These are phyloP conservation scores for Hyposoter didymator DNA, from an alignment of 2,888 invertebrate species.

Conservation along the genomic window DNA sequence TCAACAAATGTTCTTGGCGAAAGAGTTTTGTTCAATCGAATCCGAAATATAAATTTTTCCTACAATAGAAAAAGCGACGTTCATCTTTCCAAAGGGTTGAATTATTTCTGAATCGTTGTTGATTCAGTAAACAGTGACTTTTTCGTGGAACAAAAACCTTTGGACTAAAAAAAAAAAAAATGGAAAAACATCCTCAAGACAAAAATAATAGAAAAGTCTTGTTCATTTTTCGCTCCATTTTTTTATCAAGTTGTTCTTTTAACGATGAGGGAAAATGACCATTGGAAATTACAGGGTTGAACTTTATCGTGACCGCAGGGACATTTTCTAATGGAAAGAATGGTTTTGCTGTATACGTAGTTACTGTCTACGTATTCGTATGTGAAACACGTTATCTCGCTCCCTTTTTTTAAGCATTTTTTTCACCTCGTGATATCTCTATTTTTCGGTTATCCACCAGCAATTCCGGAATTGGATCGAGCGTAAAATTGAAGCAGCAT, in stretches of 20 bases:
- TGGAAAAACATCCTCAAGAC: neutral
- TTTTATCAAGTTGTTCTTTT: neutral
- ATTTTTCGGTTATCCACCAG: conserved; percentile 63
- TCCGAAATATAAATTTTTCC: neutral
- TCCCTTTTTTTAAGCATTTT: conserved; percentile 12
- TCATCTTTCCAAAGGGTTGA: neutral
- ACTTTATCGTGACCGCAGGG: conserved; percentile 56
- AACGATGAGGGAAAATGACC: neutral
- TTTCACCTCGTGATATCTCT: conserved; percentile 47
- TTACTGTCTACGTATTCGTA: conserved; percentile 23
- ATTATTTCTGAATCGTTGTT: neutral
- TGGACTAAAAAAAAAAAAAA: neutral
- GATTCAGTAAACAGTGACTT: neutral
- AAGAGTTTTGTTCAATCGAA: too few species aligned
- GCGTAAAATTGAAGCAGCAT: conserved; percentile 66
- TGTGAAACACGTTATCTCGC: conserved; percentile 23
- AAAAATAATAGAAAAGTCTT: neutral
- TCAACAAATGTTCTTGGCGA: neutral
- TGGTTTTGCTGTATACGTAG: conserved; percentile 27
- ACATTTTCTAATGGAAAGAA: conserved; percentile 54
- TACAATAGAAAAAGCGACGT: neutral
- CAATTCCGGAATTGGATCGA: conserved; percentile 61
- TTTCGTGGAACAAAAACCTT: neutral
- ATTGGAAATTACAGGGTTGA: conserved; percentile 16
- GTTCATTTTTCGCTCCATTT: neutral